Evolutionary conservation across 2,113 vertebrate species (phyloP), one percentile per base, ranked within the genome.

Genomic region (Seriola aureovittata): DNA sequence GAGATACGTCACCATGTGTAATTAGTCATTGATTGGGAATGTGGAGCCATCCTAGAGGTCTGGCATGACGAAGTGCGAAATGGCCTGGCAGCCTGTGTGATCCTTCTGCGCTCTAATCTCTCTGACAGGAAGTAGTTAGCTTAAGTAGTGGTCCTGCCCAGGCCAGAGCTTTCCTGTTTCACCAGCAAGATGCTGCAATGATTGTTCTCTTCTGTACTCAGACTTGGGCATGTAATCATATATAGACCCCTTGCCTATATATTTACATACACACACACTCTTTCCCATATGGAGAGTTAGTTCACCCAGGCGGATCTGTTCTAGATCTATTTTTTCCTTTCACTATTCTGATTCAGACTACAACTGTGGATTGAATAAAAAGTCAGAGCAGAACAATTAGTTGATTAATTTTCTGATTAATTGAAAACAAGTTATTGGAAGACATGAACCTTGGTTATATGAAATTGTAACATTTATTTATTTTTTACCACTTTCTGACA

Each of bases 91-190:
- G 86, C 46, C 50, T 68, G 71, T 82, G 70, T 78, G 72, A 91
- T 91, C 75, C 68, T 89, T 79, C 80, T 71, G 21, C 67, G 83
- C 65, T 93, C 89, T 93, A 93, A 96, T 95, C 94, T 95, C 68
- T 85, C 67, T 69, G 81, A 87, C 91, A 95, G 96, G 96, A 96
- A 96, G 94, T 95, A 94, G 93, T 96, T 96, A 94, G 85, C 42
- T 81, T 91, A 93, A 95, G 92, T 94, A 90, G 87, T 17, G 92
- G 93, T 94, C 94, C 94, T 90, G 93, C 95, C 95, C 95, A 90
- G 80, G 79, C 91, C 85, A 93, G 90, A 80, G 91, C 92, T 94
- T 96, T 96, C 95, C 96, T 95, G 95, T 94, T 94, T 70, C 83
- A 81, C 76, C 32, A 59, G 75, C 85, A 85, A 92, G 88, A 94